Percentiles rank a stretch among this genome's conserved stretches.
Conservation (phyloP, 2,797 vertebrate genomes). For the Melanotaenia trifasciata region DNA sequence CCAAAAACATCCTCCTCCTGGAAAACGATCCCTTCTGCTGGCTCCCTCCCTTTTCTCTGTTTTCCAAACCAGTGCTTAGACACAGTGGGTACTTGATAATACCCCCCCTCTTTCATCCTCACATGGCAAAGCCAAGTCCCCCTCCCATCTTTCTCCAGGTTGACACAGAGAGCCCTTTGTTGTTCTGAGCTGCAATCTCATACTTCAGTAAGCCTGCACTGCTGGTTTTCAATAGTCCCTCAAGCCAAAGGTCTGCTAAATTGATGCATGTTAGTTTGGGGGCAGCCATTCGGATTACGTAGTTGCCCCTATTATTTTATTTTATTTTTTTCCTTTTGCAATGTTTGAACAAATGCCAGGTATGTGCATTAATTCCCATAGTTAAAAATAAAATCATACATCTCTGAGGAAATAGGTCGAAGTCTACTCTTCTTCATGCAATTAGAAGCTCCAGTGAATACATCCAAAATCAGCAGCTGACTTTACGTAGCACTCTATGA, state of each 20-base stretch:
- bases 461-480: too few relatives aligned
- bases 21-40: slow-evolving; percentile 41
- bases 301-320: background rate
- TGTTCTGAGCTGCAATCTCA: slow-evolving; percentile 42
- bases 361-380: background rate
- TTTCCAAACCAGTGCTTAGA: slow-evolving; percentile 43
- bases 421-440: background rate
- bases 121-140: slow-evolving; percentile 29
- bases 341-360: background rate
- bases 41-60: slow-evolving; percentile 17
- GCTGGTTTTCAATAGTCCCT: slow-evolving; percentile 24
- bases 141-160: slow-evolving; percentile 53
- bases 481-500: background rate
- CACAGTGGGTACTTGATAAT: slow-evolving; percentile 47
- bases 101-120: slow-evolving; percentile 14
- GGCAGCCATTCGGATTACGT: background rate
- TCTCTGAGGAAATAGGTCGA: background rate
- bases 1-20: slow-evolving; percentile 44
- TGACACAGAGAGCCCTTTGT: slow-evolving; percentile 72
- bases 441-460: background rate
- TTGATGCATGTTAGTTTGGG: slow-evolving; percentile 3
- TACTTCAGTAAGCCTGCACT: slow-evolving; percentile 37
- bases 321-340: background rate
- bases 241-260: slow-evolving; percentile 8
- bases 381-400: background rate